These are phyloP conservation scores for Agrilus cyanescens DNA, from an alignment of 2,888 invertebrate species.

Conservation along the genomic window DNA sequence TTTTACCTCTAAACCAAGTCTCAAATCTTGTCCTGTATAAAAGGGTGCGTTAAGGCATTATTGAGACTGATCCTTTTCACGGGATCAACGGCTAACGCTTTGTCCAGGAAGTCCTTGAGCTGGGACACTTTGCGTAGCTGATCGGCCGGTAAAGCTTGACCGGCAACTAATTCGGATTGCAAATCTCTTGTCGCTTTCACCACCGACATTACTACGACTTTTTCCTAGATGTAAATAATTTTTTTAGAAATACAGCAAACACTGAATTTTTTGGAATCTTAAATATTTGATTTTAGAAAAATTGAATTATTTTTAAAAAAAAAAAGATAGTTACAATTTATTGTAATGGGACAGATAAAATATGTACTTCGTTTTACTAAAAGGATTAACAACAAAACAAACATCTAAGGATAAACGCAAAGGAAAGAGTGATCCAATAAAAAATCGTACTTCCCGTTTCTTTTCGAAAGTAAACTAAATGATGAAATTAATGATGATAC, in stretches of 20 bases:
- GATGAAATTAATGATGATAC: too few relatives aligned
- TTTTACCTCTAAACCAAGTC: conserved; percentile 22
- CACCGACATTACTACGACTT: conserved; percentile 88
- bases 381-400: too few relatives aligned
- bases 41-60: conserved; percentile 87
- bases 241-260: conserved; percentile 4
- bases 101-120: conserved; percentile 83
- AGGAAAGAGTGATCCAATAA: too few relatives aligned
- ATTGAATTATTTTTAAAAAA: conserved; percentile 1
- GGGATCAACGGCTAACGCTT: conserved; percentile 84
- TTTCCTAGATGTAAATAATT: conserved; percentile 61
- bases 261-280: not conserved
- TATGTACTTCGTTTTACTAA: too few relatives aligned
- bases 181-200: conserved; percentile 79
- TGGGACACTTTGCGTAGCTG: conserved; percentile 87
- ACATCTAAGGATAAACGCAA: too few relatives aligned
- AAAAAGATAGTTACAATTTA: too few relatives aligned
- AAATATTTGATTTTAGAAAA: not conserved
- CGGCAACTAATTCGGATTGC: conserved; percentile 75
- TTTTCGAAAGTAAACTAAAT: too few relatives aligned
- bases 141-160: conserved; percentile 76
- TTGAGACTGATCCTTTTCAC: conserved; percentile 87
- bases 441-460: too few relatives aligned
- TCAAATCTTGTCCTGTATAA: conserved; percentile 88
- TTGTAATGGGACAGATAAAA: too few relatives aligned